These are phyloP conservation scores for chimpanzee (Pan troglodytes) DNA, from an alignment of 2,113 vertebrate genomes.

Conservation along the genomic window NHGRI_mPanTro3-v2.1_pri NC_072398.2:211823501-211824000, in stretches of 20 bases:
- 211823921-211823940: rapidly evolving
- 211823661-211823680: background rate
- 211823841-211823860: background rate
- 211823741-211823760: background rate
- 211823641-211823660: background rate
- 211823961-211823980: background rate
- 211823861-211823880: background rate
- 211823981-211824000: background rate
- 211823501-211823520: background rate
- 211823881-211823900: background rate
- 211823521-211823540: background rate
- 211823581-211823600: background rate
- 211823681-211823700: background rate
- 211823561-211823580: background rate
- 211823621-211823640: background rate
- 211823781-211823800: rapidly evolving
- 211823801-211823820: background rate
- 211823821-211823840: rapidly evolving
- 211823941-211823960: rapidly evolving
- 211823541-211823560: background rate
- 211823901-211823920: background rate
- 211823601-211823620: background rate
- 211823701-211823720: background rate
- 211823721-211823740: background rate
- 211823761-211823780: background rate